phyloP scores from a whole-genome alignment of 2,888 invertebrate genomes.

The Chydorus sphaericus region DNA sequence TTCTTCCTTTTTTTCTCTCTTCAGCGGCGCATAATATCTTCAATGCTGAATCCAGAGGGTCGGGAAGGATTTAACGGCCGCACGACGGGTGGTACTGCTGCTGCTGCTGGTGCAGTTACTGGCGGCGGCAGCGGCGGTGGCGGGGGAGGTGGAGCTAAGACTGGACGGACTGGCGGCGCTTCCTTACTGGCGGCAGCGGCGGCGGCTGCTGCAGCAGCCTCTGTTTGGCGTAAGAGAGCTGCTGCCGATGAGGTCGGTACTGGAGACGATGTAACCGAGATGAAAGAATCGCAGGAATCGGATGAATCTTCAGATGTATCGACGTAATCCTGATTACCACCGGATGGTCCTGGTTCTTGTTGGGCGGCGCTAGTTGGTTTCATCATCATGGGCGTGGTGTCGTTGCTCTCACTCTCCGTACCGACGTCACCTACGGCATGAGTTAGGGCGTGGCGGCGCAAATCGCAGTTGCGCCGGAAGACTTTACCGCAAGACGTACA shows the following conservation, averaged over 20 bases:
- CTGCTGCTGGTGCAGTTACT: slow-evolving; percentile 30
- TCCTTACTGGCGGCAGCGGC: slow-evolving; percentile 8
- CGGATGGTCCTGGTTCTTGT: background rate
- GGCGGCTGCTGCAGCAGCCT: slow-evolving; percentile 13
- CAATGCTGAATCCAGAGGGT: slow-evolving; percentile 61
- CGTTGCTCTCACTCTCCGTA: slow-evolving; percentile 8
- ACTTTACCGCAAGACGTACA: slow-evolving; percentile 69
- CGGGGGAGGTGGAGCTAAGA: slow-evolving; percentile 24
- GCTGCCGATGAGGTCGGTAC: slow-evolving; percentile 11
- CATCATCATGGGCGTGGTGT: background rate
- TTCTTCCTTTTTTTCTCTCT: background rate
- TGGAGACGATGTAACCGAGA: slow-evolving; percentile 14
- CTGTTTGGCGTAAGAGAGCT: slow-evolving; percentile 12
- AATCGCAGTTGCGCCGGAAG: slow-evolving; percentile 78
- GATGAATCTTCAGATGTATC: slow-evolving; percentile 5
- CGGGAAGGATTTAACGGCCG: slow-evolving; percentile 29
- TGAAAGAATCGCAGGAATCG: slow-evolving; percentile 14
- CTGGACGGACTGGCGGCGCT: slow-evolving; percentile 17
- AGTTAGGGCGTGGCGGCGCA: slow-evolving; percentile 73
- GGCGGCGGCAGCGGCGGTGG: slow-evolving; percentile 46
- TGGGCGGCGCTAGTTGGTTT: background rate
- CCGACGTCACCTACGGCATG: slow-evolving; percentile 68
- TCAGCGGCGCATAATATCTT: slow-evolving; percentile 74
- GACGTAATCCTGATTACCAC: background rate
- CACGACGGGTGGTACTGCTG: slow-evolving; percentile 46